Evolutionary conservation across 2,797 vertebrate species (phyloP).

Genomic region (Lepus oiostolus): DNA sequence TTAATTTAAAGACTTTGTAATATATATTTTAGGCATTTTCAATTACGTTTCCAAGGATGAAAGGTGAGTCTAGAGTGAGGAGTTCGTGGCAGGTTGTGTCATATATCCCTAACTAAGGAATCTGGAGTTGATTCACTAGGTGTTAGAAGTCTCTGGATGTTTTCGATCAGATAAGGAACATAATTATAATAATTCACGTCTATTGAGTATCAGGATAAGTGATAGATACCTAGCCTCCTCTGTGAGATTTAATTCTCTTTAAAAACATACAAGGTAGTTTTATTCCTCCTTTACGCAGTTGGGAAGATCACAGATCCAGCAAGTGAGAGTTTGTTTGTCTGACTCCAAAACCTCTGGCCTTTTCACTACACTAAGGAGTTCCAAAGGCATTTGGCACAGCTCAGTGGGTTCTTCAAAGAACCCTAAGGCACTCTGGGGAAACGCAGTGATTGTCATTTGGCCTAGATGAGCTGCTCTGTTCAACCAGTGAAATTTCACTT

Average conservation of each 20-base stretch:
- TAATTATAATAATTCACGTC: not conserved
- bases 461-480: not conserved
- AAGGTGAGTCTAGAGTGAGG: not conserved
- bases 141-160: not conserved
- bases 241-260: not conserved
- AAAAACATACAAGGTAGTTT: not conserved
- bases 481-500: not conserved
- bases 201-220: not conserved
- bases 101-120: not conserved
- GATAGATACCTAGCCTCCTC: not conserved
- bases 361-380: not conserved
- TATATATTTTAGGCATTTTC: not conserved
- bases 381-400: not conserved
- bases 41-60: not conserved
- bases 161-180: not conserved
- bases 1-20: not conserved
- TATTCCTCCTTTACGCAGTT: not conserved
- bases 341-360: not conserved
- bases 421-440: not conserved
- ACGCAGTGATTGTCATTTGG: not conserved
- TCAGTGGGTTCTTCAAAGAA: not conserved
- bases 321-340: not conserved
- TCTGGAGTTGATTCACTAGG: not conserved
- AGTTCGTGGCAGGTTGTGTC: not conserved
- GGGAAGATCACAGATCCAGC: not conserved